Evolutionary conservation across 2,797 vertebrate genomes (phyloP).

Genomic region (Leuciscus waleckii): DNA sequence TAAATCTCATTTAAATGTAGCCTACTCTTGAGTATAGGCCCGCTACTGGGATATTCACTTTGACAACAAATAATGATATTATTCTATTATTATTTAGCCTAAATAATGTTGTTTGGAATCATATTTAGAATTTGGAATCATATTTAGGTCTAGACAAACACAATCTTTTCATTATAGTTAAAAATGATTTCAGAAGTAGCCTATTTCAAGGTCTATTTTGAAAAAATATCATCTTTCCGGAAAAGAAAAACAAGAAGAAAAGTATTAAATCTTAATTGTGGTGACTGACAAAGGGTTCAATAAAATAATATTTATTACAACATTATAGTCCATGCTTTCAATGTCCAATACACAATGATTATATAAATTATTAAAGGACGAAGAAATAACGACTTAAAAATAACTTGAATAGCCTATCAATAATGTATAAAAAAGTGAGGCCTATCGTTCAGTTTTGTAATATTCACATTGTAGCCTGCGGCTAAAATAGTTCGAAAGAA

Average conservation of each 20-base stretch:
- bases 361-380: neutral
- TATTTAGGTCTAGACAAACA: neutral
- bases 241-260: neutral
- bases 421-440: neutral
- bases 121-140: neutral
- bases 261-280: neutral
- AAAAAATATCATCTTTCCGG: neutral
- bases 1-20: neutral
- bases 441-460: neutral
- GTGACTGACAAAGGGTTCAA: neutral
- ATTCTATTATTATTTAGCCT: neutral
- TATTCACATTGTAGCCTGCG: neutral
- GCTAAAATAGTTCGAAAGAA: neutral
- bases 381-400: slow-evolving; percentile 2
- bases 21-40: neutral
- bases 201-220: neutral
- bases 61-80: neutral
- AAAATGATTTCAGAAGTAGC: neutral
- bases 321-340: neutral
- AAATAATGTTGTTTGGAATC: neutral
- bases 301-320: slow-evolving; percentile 6
- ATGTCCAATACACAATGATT: neutral
- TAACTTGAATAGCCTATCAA: neutral
- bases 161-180: neutral
- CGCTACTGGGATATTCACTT: neutral